These are phyloP conservation scores for Lutraria lutraria DNA, from an alignment of 2,888 invertebrate genomes.

Conservation along the genomic window DNA sequence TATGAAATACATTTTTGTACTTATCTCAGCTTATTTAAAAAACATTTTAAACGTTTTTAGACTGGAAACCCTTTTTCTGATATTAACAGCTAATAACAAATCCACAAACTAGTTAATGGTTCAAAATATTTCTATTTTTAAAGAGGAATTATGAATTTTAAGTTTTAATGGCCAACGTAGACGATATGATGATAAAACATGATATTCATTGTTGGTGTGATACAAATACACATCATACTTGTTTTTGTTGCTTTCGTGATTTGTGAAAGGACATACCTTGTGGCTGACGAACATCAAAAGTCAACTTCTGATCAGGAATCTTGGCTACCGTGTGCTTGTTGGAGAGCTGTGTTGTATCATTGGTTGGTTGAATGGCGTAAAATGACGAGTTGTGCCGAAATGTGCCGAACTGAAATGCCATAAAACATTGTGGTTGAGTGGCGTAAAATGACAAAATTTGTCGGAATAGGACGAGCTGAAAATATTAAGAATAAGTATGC, in stretches of 20 bases:
- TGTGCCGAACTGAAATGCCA: slow-evolving; percentile 62
- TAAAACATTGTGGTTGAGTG: background rate
- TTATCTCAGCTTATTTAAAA: too few relatives aligned
- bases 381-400: slow-evolving; percentile 49
- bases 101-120: too few relatives aligned
- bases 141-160: too few relatives aligned
- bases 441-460: background rate
- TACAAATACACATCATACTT: too few relatives aligned
- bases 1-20: too few relatives aligned
- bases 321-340: slow-evolving; percentile 46
- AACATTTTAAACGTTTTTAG: too few relatives aligned
- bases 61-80: too few relatives aligned
- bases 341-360: background rate
- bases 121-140: too few relatives aligned
- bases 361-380: slow-evolving; percentile 60
- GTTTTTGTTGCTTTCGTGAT: background rate
- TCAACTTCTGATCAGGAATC: slow-evolving; percentile 43
- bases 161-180: too few relatives aligned
- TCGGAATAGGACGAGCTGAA: background rate
- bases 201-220: too few relatives aligned
- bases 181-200: too few relatives aligned
- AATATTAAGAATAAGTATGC: background rate
- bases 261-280: slow-evolving; percentile 29
- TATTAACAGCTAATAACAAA: too few relatives aligned
- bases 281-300: slow-evolving; percentile 34